Evolutionary conservation across 2,888 invertebrate species (phyloP), one percentile per base, ranked within the genome.

Genomic region (Blastobasis lacticolella): DNA sequence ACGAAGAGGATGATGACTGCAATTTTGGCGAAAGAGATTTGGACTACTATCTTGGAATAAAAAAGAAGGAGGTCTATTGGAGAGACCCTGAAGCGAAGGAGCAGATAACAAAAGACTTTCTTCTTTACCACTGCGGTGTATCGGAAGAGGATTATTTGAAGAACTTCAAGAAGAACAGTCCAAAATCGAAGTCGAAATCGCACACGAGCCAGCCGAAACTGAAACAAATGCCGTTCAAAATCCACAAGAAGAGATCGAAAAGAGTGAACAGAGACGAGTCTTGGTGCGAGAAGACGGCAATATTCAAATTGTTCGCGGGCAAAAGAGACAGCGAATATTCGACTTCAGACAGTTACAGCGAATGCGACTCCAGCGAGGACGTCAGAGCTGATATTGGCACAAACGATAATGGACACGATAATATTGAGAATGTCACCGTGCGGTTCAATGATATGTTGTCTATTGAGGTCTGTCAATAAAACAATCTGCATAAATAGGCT

Each of bases 211-310:
- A 74, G 50, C 82, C 81, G 1, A 78, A 62, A 60, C 57, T 83
- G 5, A 87, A 81, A 57, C 88, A 87, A 71, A 85, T 88, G 40
- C 87, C 88, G 53, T 87, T 88, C 56, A 86, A 83, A 62, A 85
- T 88, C 41, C 79, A 86, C 49, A 85, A 79, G 53, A 73, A 69
- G 54, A 55, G 61, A 38, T 62, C 59, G 38, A 82, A 72, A 54
- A 64, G 64, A 5, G 68, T 69, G 44, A 53, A 69, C 1, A 75
- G 66, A 57, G 84, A 84, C 46, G 85, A 84, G 53, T 78, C 80
- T 4, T 83, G 86, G 85, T 71, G 76, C 38, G 86, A 88, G 45
- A 85, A 78, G 50, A 70, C 67, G 6, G 75, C 81, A 0, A 75
- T 86, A 50, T 85, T 87, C 43, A 86, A 79, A 64, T 56, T 88